Conservation (phyloP, 2,797 vertebrate genomes). For the Megalops cyprinoides region DNA sequence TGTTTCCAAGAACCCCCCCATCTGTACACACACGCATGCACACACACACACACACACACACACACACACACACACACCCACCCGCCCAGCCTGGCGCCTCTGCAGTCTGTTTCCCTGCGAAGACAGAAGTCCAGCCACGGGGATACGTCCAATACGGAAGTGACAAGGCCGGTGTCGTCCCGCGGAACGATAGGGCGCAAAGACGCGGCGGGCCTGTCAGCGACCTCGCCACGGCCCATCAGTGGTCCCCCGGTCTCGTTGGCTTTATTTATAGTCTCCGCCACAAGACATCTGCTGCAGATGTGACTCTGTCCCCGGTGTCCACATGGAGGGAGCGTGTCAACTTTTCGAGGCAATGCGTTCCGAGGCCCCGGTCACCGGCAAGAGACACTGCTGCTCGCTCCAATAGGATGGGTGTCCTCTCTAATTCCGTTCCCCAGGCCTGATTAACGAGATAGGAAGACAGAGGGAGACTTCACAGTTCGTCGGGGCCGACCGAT, state of each 20-base stretch:
- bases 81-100: constrained; percentile 22
- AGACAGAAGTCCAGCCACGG: constrained; percentile 39
- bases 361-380: constrained; percentile 52
- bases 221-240: constrained; percentile 59
- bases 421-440: constrained; percentile 59
- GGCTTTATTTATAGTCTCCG: constrained; percentile 76
- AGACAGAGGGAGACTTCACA: constrained; percentile 66
- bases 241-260: constrained; percentile 63
- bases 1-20: constrained; percentile 29
- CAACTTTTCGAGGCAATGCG: constrained; percentile 58
- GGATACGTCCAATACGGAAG: constrained; percentile 49
- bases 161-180: constrained; percentile 46
- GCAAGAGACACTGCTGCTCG: constrained; percentile 46
- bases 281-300: constrained; percentile 79
- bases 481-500: constrained; percentile 56
- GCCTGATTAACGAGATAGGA: constrained; percentile 63
- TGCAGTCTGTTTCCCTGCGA: constrained; percentile 39
- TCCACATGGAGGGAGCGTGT: constrained; percentile 71
- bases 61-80: no score
- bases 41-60: no score
- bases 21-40: no score
- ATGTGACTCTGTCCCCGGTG: constrained; percentile 64
- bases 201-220: constrained; percentile 58
- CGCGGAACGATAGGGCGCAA: constrained; percentile 57
- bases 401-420: constrained; percentile 69